Conservation (phyloP, 23 tunicate genomes). For the Ascidia mentula region DNA sequence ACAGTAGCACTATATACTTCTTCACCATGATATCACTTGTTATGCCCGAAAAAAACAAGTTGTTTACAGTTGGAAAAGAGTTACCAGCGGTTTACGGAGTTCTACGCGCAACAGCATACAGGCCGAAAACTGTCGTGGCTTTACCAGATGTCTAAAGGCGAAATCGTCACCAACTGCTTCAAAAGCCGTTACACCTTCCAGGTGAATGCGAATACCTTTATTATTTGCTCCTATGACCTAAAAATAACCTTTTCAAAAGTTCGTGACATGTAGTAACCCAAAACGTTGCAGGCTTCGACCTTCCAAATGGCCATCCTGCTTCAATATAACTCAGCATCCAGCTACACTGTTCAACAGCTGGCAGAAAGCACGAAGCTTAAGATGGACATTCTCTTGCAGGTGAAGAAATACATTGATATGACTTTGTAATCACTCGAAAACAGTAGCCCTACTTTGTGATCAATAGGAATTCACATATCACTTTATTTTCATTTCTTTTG, state of each 20-base stretch:
- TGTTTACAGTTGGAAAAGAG: constrained; percentile 73
- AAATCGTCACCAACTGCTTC: constrained; percentile 90
- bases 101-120: constrained; percentile 80
- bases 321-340: constrained; percentile 64
- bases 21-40: too few relatives aligned
- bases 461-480: too few relatives aligned
- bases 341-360: constrained; percentile 90
- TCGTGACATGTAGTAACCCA: too few relatives aligned
- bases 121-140: constrained; percentile 88
- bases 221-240: too few relatives aligned
- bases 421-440: too few relatives aligned
- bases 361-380: constrained; percentile 76
- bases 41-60: too few relatives aligned
- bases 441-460: too few relatives aligned
- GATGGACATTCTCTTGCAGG: constrained; percentile 86
- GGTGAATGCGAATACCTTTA: too few relatives aligned
- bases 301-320: constrained; percentile 99
- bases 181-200: constrained; percentile 85
- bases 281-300: constrained; percentile 92
- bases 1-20: too few relatives aligned
- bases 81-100: constrained; percentile 70
- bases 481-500: too few relatives aligned
- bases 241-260: too few relatives aligned
- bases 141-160: constrained; percentile 87
- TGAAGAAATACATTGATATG: too few relatives aligned